phyloP scores from a whole-genome alignment of 2,888 invertebrate genomes.

The Volucella inflata region DNA sequence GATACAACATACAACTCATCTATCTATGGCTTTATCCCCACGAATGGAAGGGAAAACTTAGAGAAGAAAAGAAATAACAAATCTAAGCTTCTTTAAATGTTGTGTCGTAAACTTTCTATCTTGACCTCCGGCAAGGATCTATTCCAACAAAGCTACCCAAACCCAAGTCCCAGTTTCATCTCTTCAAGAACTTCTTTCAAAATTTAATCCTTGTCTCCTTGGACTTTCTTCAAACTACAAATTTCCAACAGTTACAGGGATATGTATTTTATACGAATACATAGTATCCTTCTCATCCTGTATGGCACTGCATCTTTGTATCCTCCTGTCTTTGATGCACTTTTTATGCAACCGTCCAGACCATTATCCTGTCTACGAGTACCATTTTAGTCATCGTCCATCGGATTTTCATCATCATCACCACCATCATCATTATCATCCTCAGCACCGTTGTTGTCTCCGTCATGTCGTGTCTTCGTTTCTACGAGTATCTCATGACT shows the following conservation, averaged over 20 bases:
- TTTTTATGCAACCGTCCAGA: slow-evolving; percentile 20
- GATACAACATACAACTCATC: slow-evolving; percentile 13
- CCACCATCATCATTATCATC: slow-evolving; percentile 3
- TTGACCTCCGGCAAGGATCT: slow-evolving; percentile 5
- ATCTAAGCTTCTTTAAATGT: slow-evolving; percentile 65
- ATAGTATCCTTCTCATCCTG: slow-evolving; percentile 28
- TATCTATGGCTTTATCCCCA: not conserved
- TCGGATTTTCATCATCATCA: slow-evolving; percentile 52
- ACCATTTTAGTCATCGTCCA: slow-evolving; percentile 55
- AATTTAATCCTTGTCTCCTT: slow-evolving; percentile 52
- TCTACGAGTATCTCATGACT: too few species aligned
- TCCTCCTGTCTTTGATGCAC: slow-evolving; percentile 64
- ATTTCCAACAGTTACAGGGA: slow-evolving; percentile 48
- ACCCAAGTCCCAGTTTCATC: not conserved
- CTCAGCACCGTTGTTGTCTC: not conserved
- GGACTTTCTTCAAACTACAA: slow-evolving; percentile 23
- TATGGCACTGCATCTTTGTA: not conserved
- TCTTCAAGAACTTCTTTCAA: slow-evolving; percentile 20
- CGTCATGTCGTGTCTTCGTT: too few species aligned
- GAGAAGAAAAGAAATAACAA: slow-evolving; percentile 44
- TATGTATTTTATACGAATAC: slow-evolving; percentile 13
- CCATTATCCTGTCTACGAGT: slow-evolving; percentile 49
- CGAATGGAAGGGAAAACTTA: not conserved
- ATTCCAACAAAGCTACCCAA: slow-evolving; percentile 8
- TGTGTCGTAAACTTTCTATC: slow-evolving; percentile 63